Evolutionary conservation across 1,140 invertebrate species (phyloP).

Genomic region (Lucilia sericata): DNA sequence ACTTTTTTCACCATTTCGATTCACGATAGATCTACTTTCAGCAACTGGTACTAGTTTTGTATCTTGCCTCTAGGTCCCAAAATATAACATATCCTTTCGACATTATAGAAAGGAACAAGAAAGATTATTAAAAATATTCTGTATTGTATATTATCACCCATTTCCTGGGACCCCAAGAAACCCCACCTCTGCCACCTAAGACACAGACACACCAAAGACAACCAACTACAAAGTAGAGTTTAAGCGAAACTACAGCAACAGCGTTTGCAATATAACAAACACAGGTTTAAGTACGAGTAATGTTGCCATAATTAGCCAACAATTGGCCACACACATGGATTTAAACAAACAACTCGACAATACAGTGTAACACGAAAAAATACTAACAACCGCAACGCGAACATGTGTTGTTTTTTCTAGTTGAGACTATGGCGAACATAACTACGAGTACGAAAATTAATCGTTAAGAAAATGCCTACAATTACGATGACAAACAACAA

Average conservation of each 20-base stretch:
- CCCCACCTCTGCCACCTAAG: not conserved
- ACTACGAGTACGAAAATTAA: not conserved
- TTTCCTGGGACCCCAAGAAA: not conserved
- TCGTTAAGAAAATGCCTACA: constrained; percentile 1
- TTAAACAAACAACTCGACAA: not conserved
- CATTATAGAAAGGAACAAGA: too few species aligned
- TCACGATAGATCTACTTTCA: too few species aligned
- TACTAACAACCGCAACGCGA: constrained; percentile 9
- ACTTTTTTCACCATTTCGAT: too few species aligned
- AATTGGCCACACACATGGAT: constrained; percentile 48
- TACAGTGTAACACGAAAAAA: too few species aligned
- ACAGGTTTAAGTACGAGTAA: constrained; percentile 34
- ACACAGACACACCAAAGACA: not conserved
- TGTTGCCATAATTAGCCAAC: constrained; percentile 48
- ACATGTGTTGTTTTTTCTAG: not conserved
- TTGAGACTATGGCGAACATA: not conserved
- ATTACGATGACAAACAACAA: not conserved
- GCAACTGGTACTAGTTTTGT: too few species aligned
- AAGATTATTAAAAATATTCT: too few species aligned
- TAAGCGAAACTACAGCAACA: constrained; percentile 3
- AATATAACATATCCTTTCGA: too few species aligned
- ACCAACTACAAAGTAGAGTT: not conserved
- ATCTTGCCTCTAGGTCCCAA: too few species aligned
- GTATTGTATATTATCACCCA: too few species aligned
- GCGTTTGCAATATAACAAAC: constrained; percentile 13